Base-by-base conservation (phyloP, 1,140 invertebrate genomes). In the Drosophila sucinea region DNA sequence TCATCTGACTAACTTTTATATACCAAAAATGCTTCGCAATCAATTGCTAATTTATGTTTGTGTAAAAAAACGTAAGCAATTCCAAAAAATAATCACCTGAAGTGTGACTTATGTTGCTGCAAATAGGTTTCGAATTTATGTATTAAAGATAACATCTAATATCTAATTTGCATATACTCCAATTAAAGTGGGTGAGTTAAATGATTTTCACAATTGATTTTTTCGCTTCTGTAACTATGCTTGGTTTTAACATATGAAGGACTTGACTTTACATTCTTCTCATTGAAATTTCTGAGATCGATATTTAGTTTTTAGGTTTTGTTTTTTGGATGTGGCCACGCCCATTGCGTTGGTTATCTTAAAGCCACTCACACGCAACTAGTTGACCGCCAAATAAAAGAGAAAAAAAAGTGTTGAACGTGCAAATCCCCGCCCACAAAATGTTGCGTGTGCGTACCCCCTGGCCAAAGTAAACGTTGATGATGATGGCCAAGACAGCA, bases 381-480 rank as follows among this genome's bases (percentile, higher is more conserved):
- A 58, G 72, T 77, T 74, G 75, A 70, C 71, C 71, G 51, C 41
- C 71, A 77, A 73, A 73, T 65, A 68, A 33, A 40, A 60, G 25
- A 54, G 17, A 60, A n/a, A 47, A 55, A 60, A 60, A 33, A 57
- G 55, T 38, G n/a, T 35, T 67, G 23, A 57, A 55, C 56, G 61
- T 70, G 58, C 67, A 68, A 73, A 57, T 64, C 32, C 54, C 56
- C 58, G 35, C 54, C 57, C 40, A 66, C 57, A 56, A 60, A 70
- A 70, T 61, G 51, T 66, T 74, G 72, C 67, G 67, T 70, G 55
- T 29, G 69, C 64, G 41, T 64, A 60, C 35, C 60, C 64, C 70
- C 70, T 60, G 60, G 51, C 51, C 47, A 33, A 62, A 54, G 73
- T 76, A 76, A 73, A 65, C 67, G 71, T 51, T 51, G 44, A 38